Evolutionary conservation across 1,140 invertebrate genomes (phyloP).

Genomic region (Leptoteleia sp.): DNA sequence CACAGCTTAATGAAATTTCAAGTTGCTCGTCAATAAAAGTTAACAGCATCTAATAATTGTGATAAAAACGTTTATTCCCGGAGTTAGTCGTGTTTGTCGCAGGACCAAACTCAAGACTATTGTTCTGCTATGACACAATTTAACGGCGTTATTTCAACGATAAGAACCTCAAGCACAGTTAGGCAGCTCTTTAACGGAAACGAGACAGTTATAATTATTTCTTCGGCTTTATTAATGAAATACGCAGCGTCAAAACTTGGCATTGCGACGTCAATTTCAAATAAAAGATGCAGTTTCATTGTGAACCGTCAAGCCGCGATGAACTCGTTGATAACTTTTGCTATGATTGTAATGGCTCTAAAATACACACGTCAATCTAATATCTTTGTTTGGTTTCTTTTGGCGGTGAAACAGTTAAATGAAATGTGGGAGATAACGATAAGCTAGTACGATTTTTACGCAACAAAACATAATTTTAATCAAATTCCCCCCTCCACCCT

Average conservation of each 20-base stretch:
- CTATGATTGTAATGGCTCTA: conserved; percentile 5
- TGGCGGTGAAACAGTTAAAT: no score
- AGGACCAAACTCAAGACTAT: conserved; percentile 27
- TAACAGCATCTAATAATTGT: conserved; percentile 17
- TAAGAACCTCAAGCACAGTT: conserved; percentile 53
- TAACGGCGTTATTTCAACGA: conserved; percentile 14
- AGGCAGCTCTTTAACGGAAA: conserved; percentile 50
- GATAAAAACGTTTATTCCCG: conserved; percentile 22
- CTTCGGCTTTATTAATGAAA: conserved; percentile 42
- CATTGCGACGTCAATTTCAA: conserved; percentile 26
- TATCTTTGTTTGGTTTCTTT: no score
- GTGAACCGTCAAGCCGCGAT: conserved; percentile 24
- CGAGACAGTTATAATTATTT: conserved; percentile 63
- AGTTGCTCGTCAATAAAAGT: conserved; percentile 10
- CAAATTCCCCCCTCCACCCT: no score
- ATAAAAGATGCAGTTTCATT: conserved; percentile 33
- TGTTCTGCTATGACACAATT: conserved; percentile 53
- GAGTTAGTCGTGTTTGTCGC: conserved; percentile 23
- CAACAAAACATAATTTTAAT: no score
- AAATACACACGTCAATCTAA: conserved; percentile 7
- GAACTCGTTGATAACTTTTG: conserved; percentile 28
- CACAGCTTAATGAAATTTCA: no score
- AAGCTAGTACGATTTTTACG: no score
- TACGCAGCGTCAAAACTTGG: conserved; percentile 7
- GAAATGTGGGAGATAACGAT: no score